Evolutionary conservation across 2,113 vertebrate species (phyloP).

Genomic region (Malurus cyaneus): DNA sequence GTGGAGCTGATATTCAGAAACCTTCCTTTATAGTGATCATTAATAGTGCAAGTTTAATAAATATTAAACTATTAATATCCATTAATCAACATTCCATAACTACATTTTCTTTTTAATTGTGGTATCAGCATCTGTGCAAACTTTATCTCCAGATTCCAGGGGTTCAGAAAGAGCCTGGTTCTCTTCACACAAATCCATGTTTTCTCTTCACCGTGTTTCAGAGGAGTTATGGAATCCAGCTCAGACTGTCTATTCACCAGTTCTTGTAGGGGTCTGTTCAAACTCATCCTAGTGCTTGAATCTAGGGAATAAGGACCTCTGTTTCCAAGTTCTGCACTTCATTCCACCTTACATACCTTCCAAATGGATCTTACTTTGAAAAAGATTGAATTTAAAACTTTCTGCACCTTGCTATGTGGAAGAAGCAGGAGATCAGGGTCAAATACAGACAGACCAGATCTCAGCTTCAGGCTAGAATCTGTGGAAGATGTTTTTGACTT

Average conservation of each 20-base stretch:
- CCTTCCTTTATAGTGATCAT: not conserved
- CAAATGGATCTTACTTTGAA: not conserved
- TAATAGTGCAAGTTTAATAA: not conserved
- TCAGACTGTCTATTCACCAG: not conserved
- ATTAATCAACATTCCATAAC: not conserved
- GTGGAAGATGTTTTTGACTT: not conserved
- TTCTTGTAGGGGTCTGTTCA: not conserved
- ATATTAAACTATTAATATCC: not conserved
- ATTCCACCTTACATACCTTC: not conserved
- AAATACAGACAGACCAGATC: not conserved
- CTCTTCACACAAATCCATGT: not conserved
- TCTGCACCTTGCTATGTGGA: not conserved
- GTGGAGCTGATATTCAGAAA: not conserved
- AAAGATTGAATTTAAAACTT: not conserved
- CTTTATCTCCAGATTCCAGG: not conserved
- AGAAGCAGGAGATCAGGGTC: rapidly evolving
- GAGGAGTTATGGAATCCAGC: not conserved
- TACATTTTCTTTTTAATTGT: not conserved
- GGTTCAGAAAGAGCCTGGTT: not conserved
- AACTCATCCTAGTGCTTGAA: not conserved
- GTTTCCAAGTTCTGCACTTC: not conserved
- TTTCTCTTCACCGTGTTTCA: not conserved
- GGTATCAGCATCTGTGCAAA: not conserved
- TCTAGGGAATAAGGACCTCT: not conserved
- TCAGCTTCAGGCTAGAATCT: not conserved